Conservation (phyloP, 2,113 vertebrate genomes). For the Micromys minutus region DNA sequence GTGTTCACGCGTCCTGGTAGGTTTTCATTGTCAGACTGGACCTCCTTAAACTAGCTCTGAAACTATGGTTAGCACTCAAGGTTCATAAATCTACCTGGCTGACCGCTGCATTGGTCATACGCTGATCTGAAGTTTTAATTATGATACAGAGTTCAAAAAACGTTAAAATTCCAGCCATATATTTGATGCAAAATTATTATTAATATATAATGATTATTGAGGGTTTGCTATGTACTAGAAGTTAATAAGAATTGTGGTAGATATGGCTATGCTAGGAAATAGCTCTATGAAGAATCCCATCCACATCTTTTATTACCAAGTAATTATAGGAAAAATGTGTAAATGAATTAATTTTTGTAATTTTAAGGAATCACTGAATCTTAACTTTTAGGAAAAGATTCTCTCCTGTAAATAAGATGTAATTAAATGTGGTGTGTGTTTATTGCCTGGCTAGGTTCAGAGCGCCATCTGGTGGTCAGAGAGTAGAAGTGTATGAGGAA, state of each 20-base stretch:
- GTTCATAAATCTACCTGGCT: background rate
- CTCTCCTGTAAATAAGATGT: background rate
- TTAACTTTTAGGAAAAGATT: background rate
- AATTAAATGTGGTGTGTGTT: background rate
- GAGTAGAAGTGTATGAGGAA: background rate
- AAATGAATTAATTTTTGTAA: background rate
- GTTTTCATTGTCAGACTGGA: background rate
- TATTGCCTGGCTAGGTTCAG: background rate
- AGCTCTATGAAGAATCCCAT: background rate
- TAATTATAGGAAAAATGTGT: background rate
- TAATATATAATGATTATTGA: background rate
- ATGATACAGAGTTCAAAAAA: background rate
- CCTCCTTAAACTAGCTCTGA: background rate
- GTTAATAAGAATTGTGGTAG: background rate
- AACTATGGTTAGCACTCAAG: background rate
- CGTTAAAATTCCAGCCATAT: background rate
- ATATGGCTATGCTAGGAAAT: background rate
- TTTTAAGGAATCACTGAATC: background rate
- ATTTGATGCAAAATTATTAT: background rate
- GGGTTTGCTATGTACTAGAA: accelerated
- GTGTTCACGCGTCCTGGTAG: background rate
- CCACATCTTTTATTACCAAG: background rate
- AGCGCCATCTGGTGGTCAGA: constrained; percentile 74
- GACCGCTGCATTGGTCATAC: background rate
- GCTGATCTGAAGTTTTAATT: background rate